phyloP scores from a whole-genome alignment of 2,888 invertebrate genomes.

The Hipparchia semele region DNA sequence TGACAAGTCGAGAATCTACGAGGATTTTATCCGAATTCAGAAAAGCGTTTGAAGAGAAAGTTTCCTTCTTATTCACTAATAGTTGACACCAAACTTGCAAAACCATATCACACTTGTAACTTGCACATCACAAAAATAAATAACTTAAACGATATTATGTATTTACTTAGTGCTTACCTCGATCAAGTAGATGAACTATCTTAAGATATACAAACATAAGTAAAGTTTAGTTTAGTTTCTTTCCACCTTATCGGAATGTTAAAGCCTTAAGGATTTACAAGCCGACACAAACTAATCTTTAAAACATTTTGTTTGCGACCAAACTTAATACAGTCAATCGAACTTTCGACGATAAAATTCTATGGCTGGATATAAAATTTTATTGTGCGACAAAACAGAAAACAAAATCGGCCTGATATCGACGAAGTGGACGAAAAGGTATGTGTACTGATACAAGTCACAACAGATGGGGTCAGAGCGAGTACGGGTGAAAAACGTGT shows the following conservation, averaged over 20 bases:
- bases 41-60: too few species aligned
- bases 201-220: too few species aligned
- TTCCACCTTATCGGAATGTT: background rate
- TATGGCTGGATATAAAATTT: conserved; percentile 32
- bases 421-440: conserved; percentile 18
- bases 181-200: too few species aligned
- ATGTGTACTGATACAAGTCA: conserved; percentile 18
- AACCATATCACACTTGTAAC: too few species aligned
- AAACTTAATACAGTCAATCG: conserved; percentile 13
- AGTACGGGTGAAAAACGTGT: conserved; percentile 3
- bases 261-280: background rate
- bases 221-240: too few species aligned
- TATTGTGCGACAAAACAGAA: conserved; percentile 32
- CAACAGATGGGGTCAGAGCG: background rate
- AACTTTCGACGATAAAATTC: conserved; percentile 27
- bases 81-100: too few species aligned
- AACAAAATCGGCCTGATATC: conserved; percentile 41
- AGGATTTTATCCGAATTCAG: conserved; percentile 4
- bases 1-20: too few species aligned
- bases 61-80: too few species aligned
- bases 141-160: too few species aligned
- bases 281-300: background rate
- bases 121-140: too few species aligned
- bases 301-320: conserved; percentile 12
- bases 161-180: too few species aligned